These are phyloP conservation scores for Campoplex nolae DNA, from an alignment of 2,888 invertebrate genomes.

Conservation along the genomic window DNA sequence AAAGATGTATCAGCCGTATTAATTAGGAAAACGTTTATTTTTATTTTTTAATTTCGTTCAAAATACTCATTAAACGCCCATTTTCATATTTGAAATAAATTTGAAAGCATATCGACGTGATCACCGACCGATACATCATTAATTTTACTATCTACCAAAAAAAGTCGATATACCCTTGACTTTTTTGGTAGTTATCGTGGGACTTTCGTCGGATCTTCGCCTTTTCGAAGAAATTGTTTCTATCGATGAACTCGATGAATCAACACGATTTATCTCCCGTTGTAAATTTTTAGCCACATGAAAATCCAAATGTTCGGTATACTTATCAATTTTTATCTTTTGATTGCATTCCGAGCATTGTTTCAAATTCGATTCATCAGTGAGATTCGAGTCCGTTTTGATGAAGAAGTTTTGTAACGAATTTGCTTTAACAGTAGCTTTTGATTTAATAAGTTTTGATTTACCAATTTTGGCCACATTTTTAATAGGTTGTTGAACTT, in stretches of 20 bases:
- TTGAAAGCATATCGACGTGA: neutral
- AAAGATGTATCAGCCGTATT: neutral
- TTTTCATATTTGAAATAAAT: neutral
- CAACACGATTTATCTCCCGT: slow-evolving; percentile 86
- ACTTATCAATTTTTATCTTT: slow-evolving; percentile 87
- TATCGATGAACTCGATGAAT: slow-evolving; percentile 22
- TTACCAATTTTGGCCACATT: slow-evolving; percentile 63
- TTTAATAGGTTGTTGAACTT: slow-evolving; percentile 62
- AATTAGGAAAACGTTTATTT: neutral
- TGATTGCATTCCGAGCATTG: slow-evolving; percentile 90
- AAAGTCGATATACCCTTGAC: slow-evolving; percentile 70
- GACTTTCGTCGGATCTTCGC: slow-evolving; percentile 52
- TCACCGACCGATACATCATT: neutral
- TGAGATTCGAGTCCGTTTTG: slow-evolving; percentile 79
- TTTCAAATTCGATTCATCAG: slow-evolving; percentile 82
- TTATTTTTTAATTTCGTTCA: neutral
- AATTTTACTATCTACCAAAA: slow-evolving; percentile 69
- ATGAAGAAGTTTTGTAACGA: slow-evolving; percentile 84
- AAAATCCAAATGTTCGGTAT: slow-evolving; percentile 92
- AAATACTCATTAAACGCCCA: neutral
- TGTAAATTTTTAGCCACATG: slow-evolving; percentile 93
- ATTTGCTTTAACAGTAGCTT: slow-evolving; percentile 65
- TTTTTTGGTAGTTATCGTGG: slow-evolving; percentile 55
- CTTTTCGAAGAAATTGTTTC: slow-evolving; percentile 63
- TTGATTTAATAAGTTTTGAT: slow-evolving; percentile 69